Conservation (phyloP, 2,797 vertebrate genomes). For the Pseudomugil tenellus region DNA sequence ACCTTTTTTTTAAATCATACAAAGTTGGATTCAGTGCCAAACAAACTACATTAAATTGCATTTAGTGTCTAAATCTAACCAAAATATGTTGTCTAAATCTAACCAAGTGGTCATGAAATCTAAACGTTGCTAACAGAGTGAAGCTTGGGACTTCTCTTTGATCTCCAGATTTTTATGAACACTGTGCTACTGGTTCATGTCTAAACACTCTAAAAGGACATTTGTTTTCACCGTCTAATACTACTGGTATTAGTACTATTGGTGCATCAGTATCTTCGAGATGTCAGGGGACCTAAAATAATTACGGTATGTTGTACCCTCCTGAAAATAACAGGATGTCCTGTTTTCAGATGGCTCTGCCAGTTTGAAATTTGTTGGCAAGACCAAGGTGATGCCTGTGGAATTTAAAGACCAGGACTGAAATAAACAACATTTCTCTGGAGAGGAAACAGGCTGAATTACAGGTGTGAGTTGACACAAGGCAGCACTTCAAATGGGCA, state of each 20-base stretch:
- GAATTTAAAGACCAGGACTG: background rate
- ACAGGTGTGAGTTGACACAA: background rate
- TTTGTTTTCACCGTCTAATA: background rate
- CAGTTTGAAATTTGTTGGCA: background rate
- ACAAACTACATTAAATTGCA: background rate
- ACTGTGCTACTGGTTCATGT: background rate
- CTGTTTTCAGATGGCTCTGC: background rate
- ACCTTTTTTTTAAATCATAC: background rate
- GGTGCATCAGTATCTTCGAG: background rate
- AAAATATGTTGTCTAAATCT: background rate
- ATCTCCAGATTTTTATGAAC: background rate
- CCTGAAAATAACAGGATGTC: background rate
- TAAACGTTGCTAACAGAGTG: background rate
- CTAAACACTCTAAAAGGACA: background rate
- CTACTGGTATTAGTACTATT: background rate
- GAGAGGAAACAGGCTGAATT: background rate
- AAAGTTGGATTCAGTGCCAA: background rate
- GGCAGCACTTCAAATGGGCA: background rate
- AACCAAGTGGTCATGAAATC: background rate
- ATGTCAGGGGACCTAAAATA: background rate
- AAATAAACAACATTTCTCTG: conserved; percentile 6
- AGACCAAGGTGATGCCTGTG: background rate
- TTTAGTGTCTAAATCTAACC: background rate
- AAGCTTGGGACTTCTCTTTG: background rate
- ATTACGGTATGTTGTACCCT: background rate